A percentile compares a stretch with the other conserved stretches of the same genome.
These are phyloP conservation scores for Tapirus indicus DNA, from an alignment of 2,797 vertebrate species.

Conservation along the genomic window DNA sequence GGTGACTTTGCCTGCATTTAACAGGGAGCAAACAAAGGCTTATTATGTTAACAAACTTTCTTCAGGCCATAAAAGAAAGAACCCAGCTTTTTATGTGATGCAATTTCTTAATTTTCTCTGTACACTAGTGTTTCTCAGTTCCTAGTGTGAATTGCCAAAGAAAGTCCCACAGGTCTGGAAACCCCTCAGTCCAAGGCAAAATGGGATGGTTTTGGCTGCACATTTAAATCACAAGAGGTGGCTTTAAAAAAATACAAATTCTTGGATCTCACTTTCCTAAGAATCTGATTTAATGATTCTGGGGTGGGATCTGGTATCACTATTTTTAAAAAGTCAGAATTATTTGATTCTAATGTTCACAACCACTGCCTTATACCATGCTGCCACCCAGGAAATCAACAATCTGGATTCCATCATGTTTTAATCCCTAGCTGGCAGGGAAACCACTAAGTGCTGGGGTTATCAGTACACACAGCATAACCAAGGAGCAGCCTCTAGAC, in stretches of 20 bases:
- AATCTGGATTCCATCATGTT: background rate
- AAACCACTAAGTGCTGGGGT: background rate
- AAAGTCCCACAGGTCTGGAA: background rate
- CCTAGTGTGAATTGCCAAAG: background rate
- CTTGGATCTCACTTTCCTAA: background rate
- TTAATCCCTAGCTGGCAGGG: background rate
- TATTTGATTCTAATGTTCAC: background rate
- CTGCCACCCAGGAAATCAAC: background rate
- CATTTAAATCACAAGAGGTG: background rate
- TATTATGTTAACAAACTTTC: background rate
- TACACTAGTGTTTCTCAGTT: background rate
- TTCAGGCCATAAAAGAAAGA: background rate
- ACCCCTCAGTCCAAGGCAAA: background rate
- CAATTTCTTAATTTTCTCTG: background rate
- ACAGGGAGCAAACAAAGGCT: background rate
- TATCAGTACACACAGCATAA: background rate
- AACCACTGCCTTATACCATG: background rate
- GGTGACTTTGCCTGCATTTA: background rate
- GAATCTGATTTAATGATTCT: background rate
- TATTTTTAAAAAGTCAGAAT: background rate
- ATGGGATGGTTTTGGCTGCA: background rate
- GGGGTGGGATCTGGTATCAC: background rate
- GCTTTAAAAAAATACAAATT: background rate
- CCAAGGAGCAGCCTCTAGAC: background rate
- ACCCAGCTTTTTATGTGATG: background rate